Evolutionary conservation across 2,113 vertebrate genomes (phyloP), one percentile per base, ranked within the genome.

Genomic region (Microtus richardsoni): DNA sequence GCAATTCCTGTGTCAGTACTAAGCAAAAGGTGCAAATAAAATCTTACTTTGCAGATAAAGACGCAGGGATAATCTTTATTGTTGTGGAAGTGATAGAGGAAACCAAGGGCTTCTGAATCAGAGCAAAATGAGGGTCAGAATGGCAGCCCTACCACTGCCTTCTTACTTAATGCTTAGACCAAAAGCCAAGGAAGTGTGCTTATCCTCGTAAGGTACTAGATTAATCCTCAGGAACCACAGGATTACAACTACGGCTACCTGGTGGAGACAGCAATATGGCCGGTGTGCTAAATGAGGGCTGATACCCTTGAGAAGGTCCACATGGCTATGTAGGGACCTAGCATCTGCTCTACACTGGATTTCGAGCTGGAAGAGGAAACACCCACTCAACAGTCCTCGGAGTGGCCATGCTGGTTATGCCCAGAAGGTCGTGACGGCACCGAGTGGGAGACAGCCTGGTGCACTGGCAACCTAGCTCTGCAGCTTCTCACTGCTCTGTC

Each of bases 361-460:
- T 39, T 62, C 52, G 30, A 33, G 36, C 21, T 30, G 44, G 39
- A 62, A 58, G 30, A 58, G 9, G 28, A 90, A 75, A 64, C 86
- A 21, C 13, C 17, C 14, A 12, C 41, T 91, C 3, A 4, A 70
- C 47, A 54, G 62, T 17, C 73, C 52, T 28, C 24, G 2, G 54
- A 88, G 24, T 21, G 1, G 49, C 21, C 11, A 8, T 6, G 0
- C 7, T 8, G 28, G 13, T 30, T 47, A 26, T 68, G 6, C 28
- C 28, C 47, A 70, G 52, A 66, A n/a, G 44, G 44, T 44, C 39
- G 17, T 7, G 36, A 66, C 0, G 3, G 21, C 28, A 30, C 0
- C 0, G 24, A 44, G 52, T 0, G 0, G 33, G 7, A 16, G 4
- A 33, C 6, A 3, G 73, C 41, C 8, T 5, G 26, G 3, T 1